Conservation (phyloP, 2,113 vertebrate species). For the Sturnus vulgaris region DNA sequence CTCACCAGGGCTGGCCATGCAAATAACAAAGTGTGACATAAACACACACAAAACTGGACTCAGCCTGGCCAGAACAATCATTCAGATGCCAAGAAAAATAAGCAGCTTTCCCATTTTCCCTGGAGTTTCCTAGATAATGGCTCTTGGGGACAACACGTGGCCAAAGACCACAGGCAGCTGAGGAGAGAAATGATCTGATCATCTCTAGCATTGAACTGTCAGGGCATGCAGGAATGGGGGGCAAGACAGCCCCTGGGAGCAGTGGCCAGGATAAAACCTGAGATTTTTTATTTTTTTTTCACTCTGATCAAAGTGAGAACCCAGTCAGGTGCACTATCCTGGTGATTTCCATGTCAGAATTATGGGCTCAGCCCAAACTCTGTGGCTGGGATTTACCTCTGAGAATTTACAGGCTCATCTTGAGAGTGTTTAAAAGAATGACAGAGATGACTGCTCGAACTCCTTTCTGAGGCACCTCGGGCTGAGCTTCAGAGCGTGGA, state of each 20-base stretch:
- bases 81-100: not conserved
- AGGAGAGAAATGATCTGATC: not conserved
- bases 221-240: not conserved
- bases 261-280: not conserved
- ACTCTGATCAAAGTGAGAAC: not conserved
- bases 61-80: conserved; percentile 11
- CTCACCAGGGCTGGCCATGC: not conserved
- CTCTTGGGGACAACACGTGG: not conserved
- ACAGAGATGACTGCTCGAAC: not conserved
- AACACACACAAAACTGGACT: conserved; percentile 6
- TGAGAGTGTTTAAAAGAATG: not conserved
- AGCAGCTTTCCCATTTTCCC: conserved; percentile 35
- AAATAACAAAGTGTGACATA: conserved; percentile 36
- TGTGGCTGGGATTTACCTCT: not conserved
- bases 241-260: not conserved
- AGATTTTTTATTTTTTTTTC: not conserved
- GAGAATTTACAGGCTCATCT: not conserved
- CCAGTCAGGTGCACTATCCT: accelerated
- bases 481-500: not conserved
- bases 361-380: not conserved
- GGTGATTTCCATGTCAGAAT: accelerated
- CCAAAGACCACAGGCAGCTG: not conserved
- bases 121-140: not conserved
- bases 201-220: not conserved
- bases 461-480: not conserved